Percentiles rank a stretch among this genome's conserved stretches.
These are phyloP conservation scores for Lateolabrax maculatus DNA, from an alignment of 2,797 vertebrate genomes.

Conservation along the genomic window DNA sequence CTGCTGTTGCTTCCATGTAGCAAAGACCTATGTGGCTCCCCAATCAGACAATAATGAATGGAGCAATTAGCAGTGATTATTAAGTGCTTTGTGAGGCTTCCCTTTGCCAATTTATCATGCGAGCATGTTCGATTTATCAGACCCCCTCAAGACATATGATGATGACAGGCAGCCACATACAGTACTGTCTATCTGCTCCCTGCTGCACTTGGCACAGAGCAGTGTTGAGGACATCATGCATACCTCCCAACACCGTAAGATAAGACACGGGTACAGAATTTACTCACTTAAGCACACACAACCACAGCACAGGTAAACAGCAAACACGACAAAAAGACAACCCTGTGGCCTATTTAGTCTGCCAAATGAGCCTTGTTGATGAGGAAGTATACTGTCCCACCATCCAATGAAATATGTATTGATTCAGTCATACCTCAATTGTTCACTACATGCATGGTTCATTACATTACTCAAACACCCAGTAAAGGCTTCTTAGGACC, in stretches of 20 bases:
- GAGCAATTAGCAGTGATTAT: constrained; percentile 80
- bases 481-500: constrained; percentile 57
- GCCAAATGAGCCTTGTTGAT: constrained; percentile 51
- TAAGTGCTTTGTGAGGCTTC: constrained; percentile 68
- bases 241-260: not conserved
- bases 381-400: constrained; percentile 30
- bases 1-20: constrained; percentile 25
- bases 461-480: constrained; percentile 66
- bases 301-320: constrained; percentile 17
- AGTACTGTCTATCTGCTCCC: constrained; percentile 4
- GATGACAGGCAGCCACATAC: constrained; percentile 54
- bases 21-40: constrained; percentile 47
- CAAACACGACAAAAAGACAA: constrained; percentile 9
- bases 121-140: constrained; percentile 69
- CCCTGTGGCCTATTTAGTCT: constrained; percentile 10
- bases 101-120: constrained; percentile 72
- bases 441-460: constrained; percentile 27
- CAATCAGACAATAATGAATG: constrained; percentile 77
- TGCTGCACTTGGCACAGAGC: constrained; percentile 7
- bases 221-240: constrained; percentile 18
- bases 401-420: constrained; percentile 52
- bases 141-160: constrained; percentile 53
- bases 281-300: not conserved
- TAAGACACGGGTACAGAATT: constrained; percentile 1
- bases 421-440: constrained; percentile 59